phyloP scores from a whole-genome alignment of 1,140 invertebrate genomes.

The Papilio polytes region DNA sequence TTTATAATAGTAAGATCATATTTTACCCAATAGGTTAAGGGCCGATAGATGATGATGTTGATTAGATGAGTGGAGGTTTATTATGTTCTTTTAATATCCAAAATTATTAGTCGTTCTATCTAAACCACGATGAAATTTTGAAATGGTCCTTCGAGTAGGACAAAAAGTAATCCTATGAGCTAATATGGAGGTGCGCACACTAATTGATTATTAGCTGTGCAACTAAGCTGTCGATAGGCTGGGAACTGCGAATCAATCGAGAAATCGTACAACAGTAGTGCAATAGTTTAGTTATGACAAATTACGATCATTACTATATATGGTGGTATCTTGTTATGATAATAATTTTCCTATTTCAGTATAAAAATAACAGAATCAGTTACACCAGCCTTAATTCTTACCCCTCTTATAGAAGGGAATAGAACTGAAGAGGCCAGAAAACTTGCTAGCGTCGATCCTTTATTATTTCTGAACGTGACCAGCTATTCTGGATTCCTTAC shows the following conservation, averaged over 20 bases:
- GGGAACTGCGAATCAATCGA: too few relatives aligned
- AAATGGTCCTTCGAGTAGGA: not conserved
- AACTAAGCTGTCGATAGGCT: too few relatives aligned
- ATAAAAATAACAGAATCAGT: constrained; percentile 33
- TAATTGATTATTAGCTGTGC: too few relatives aligned
- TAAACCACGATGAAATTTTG: not conserved
- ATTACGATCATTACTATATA: not conserved
- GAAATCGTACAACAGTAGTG: too few relatives aligned
- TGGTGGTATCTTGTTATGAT: not conserved
- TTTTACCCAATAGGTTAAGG: too few relatives aligned
- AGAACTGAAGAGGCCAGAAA: constrained; percentile 53
- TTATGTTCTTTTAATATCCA: not conserved
- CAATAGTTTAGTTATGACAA: too few relatives aligned
- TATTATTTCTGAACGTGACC: constrained; percentile 54
- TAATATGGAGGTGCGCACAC: too few relatives aligned
- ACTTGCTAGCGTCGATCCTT: constrained; percentile 55
- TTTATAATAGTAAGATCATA: too few relatives aligned
- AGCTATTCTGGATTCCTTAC: constrained; percentile 71
- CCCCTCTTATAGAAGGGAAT: constrained; percentile 58
- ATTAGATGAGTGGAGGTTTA: not conserved
- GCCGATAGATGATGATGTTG: too few relatives aligned
- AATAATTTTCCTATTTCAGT: constrained; percentile 33
- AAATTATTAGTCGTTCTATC: not conserved
- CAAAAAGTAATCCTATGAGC: not conserved
- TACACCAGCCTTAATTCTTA: constrained; percentile 55